Percentiles rank a stretch among this genome's conserved stretches.
Conservation (phyloP, 1,140 invertebrate genomes). For the Ephestia elutella region DNA sequence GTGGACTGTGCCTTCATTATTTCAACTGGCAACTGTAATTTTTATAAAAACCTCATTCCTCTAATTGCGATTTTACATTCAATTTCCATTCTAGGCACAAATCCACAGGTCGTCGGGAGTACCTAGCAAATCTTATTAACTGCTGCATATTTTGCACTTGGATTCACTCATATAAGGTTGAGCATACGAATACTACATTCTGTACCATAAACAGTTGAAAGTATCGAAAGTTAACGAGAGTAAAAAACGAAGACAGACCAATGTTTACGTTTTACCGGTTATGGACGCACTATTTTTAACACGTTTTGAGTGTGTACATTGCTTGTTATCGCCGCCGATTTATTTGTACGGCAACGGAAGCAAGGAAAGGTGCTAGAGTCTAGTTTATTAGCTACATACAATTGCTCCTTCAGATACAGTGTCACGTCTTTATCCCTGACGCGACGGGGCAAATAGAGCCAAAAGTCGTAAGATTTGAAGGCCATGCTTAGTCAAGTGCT, state of each 20-base stretch:
- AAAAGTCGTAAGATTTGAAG: no score
- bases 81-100: neutral
- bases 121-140: neutral
- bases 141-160: no score
- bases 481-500: no score
- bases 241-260: neutral
- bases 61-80: no score
- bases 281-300: conserved; percentile 1
- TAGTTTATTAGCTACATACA: conserved; percentile 8
- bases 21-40: no score
- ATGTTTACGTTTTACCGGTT: neutral
- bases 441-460: no score
- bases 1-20: no score
- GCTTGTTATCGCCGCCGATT: conserved; percentile 15
- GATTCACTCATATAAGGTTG: neutral
- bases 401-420: no score
- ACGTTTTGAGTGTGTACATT: neutral
- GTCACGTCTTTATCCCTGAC: no score
- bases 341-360: conserved; percentile 17
- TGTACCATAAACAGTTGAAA: neutral
- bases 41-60: no score
- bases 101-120: neutral
- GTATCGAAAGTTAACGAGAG: conserved; percentile 3
- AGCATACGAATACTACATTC: neutral
- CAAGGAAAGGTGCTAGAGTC: conserved; percentile 10